A percentile compares a stretch with the other conserved stretches of the same genome.
These are phyloP conservation scores for Periphyllus acericola DNA, from an alignment of 2,888 invertebrate species.

Conservation along the genomic window DNA sequence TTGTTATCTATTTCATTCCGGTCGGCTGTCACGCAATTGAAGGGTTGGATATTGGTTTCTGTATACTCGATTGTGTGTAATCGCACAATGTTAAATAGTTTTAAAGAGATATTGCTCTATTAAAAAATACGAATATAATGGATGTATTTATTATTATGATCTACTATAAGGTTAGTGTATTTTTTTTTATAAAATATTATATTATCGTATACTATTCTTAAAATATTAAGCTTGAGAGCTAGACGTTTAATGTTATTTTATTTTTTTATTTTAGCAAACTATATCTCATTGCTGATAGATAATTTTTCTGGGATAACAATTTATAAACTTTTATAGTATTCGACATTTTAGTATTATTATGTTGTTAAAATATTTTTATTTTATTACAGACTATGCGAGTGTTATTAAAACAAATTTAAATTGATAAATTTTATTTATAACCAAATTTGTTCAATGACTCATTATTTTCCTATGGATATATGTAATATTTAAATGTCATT, in stretches of 20 bases:
- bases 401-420: neutral
- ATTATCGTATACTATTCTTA: neutral
- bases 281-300: neutral
- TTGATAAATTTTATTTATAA: neutral
- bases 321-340: neutral
- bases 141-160: neutral
- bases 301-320: neutral
- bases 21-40: slow-evolving; percentile 34
- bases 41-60: slow-evolving; percentile 31
- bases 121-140: neutral
- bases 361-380: neutral
- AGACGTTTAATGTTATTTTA: neutral
- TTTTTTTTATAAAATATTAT: neutral
- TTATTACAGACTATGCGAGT: neutral
- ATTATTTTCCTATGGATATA: slow-evolving; percentile 13
- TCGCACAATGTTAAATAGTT: slow-evolving; percentile 18
- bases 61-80: slow-evolving; percentile 17
- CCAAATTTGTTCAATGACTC: neutral
- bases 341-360: neutral
- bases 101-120: neutral
- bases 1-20: slow-evolving; percentile 53
- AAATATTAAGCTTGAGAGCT: neutral
- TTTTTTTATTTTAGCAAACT: neutral
- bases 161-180: too few relatives aligned
- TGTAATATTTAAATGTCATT: slow-evolving; percentile 29